phyloP scores from a whole-genome alignment of 2,113 vertebrate species.

The Sinosuthora webbiana region DNA sequence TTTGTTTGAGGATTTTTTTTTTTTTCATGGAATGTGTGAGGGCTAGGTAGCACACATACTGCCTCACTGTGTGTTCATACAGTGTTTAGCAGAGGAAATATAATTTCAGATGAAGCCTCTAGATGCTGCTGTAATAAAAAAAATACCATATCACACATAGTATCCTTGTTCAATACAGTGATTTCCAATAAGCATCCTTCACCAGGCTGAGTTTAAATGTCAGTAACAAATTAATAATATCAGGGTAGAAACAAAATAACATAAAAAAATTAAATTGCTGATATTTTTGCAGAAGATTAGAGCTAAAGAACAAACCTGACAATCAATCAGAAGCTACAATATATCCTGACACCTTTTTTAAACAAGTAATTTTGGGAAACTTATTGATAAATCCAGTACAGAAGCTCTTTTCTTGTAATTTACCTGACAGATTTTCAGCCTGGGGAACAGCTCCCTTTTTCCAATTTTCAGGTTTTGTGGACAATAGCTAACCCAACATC shows the following conservation, averaged over 20 bases:
- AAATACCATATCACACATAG: background rate
- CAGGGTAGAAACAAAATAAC: background rate
- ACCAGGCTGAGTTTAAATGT: background rate
- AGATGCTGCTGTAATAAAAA: conserved; percentile 60
- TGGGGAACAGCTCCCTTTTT: background rate
- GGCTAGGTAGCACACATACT: background rate
- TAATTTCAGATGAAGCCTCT: conserved; percentile 44
- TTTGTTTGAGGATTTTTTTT: background rate
- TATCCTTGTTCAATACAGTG: background rate
- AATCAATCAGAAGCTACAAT: background rate
- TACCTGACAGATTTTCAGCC: background rate
- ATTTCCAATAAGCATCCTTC: background rate
- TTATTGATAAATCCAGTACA: background rate
- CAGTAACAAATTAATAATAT: background rate
- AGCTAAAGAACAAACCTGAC: background rate
- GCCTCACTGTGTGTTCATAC: background rate
- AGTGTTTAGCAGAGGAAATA: background rate
- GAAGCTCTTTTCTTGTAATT: background rate
- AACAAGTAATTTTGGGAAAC: background rate
- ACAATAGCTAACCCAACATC: background rate
- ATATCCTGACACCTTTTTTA: background rate
- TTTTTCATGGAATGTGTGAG: background rate
- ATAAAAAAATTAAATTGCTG: background rate
- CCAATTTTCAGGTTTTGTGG: background rate
- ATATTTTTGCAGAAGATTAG: background rate